phyloP scores from a whole-genome alignment of 2,888 invertebrate genomes.

The Choristoneura rosaceana region DNA sequence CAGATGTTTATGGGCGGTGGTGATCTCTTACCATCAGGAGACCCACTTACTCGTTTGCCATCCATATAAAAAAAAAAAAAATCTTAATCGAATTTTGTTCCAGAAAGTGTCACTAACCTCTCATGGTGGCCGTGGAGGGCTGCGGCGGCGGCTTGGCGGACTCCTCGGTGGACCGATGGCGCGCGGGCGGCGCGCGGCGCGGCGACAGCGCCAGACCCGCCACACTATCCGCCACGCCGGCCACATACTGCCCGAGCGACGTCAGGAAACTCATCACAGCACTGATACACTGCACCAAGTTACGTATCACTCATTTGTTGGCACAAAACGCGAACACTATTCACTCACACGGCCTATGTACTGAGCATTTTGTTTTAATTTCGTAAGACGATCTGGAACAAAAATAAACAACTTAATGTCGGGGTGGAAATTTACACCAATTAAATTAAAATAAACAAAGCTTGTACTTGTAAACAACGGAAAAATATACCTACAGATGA shows the following conservation, averaged over 20 bases:
- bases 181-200: slow-evolving; percentile 89
- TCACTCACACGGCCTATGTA: slow-evolving; percentile 16
- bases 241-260: slow-evolving; percentile 94
- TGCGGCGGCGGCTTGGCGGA: slow-evolving; percentile 71
- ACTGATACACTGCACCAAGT: slow-evolving; percentile 47
- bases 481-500: no score
- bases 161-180: slow-evolving; percentile 87
- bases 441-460: no score
- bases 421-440: no score
- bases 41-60: no score
- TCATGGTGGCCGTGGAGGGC: slow-evolving; percentile 59
- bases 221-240: slow-evolving; percentile 93
- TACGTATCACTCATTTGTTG: slow-evolving; percentile 46
- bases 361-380: slow-evolving; percentile 13
- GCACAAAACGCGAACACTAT: slow-evolving; percentile 23
- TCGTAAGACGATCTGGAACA: slow-evolving; percentile 25
- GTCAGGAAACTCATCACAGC: slow-evolving; percentile 93
- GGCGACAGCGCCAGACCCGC: slow-evolving; percentile 92
- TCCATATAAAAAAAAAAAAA: no score
- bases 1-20: no score
- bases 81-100: no score
- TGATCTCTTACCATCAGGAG: no score
- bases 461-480: no score
- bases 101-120: slow-evolving; percentile 43
- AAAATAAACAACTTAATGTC: background rate